Base-by-base conservation (phyloP, 1,140 invertebrate genomes). In the Drosophila sp. region DNA sequence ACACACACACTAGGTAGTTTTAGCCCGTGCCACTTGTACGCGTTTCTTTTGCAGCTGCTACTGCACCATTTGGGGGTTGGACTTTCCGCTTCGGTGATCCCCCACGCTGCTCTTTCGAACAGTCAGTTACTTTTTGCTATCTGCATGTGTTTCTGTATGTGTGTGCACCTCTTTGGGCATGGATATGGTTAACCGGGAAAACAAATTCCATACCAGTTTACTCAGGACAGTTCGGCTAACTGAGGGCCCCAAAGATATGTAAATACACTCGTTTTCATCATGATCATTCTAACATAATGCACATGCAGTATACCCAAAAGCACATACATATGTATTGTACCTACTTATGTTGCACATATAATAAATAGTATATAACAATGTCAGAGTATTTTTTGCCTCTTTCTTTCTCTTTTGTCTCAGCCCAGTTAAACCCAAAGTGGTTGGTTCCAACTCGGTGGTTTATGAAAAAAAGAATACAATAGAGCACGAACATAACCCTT, bases 41-140 rank as follows among this genome's bases (percentile, higher is more conserved):
- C 60, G 62, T 62, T 56, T 60, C 54, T 50, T 72, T 56, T 67
- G 81, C 81, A 85, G 77, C 81, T 85, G 81, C 65, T 85, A 82
- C 65, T 63, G 35, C 50, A 7, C 40, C 55, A 63, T 66, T 69
- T 70, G 80, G 71, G 81, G 81, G 81, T 66, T 80, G 81, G 74
- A 85, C 70, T 82, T 82, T 82, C 60, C 79, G 79, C 77, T 85
- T 76, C 81, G 81, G 38, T 76, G 73, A 66, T 73, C 60, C 73
- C 76, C 60, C 72, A 70, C 57, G 60, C 29, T 66, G 65, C 63
- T 66, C 50, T 70, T 8, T 17, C 50, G 55, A 80, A 79, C 70
- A 80, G 81, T 80, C 72, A 61, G 58, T 57, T 47, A 41, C 50
- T 71, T 17, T 55, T 23, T 73, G n/a, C 41, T 60, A 62, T 69